These are phyloP conservation scores for Bombus cullumanus DNA, from an alignment of 1,140 invertebrate genomes.

Conservation along the genomic window DNA sequence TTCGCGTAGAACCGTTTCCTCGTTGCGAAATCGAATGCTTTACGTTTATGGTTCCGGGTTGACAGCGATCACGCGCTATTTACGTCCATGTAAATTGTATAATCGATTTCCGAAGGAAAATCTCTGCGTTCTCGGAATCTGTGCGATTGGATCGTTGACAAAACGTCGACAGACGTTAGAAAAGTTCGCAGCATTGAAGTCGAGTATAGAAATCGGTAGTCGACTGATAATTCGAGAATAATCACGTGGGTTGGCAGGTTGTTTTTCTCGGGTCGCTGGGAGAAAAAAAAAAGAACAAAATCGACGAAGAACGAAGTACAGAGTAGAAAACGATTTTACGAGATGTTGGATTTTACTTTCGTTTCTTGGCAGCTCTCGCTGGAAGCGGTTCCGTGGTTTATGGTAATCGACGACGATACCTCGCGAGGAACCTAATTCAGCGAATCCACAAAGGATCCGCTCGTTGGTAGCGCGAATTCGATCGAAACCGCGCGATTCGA, in stretches of 20 bases:
- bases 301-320: too few species aligned
- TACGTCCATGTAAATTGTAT: not conserved
- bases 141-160: too few species aligned
- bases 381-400: not conserved
- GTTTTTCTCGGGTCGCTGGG: too few species aligned
- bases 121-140: not conserved
- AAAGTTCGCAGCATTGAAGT: not conserved
- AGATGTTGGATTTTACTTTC: constrained; percentile 1
- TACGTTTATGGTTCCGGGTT: not conserved
- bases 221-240: not conserved
- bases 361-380: not conserved
- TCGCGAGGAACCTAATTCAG: constrained; percentile 5
- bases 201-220: not conserved
- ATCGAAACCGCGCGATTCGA: not conserved
- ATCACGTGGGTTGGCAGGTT: too few species aligned
- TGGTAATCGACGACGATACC: not conserved
- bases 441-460: constrained; percentile 33
- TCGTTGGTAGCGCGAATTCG: not conserved
- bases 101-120: not conserved
- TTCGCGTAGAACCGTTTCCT: not conserved
- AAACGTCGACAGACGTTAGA: not conserved
- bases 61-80: not conserved
- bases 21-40: not conserved
- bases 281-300: not conserved
- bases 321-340: not conserved